Conservation (phyloP, 2,888 invertebrate species). For the Drosophila suboccidentalis region DNA sequence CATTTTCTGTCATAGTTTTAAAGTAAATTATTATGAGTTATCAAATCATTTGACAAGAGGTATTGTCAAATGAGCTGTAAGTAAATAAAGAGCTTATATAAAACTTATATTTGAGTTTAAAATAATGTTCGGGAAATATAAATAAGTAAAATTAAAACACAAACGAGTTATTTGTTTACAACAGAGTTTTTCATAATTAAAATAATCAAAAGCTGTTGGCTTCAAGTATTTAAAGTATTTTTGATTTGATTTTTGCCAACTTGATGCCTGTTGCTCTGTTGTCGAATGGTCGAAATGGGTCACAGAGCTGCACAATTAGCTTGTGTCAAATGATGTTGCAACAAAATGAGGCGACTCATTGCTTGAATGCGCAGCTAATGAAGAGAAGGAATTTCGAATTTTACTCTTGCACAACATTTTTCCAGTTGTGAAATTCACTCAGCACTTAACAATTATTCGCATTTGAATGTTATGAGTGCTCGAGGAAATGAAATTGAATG, state of each 20-base stretch:
- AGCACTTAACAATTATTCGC: conserved; percentile 38
- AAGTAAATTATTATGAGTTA: neutral
- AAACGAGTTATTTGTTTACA: conserved; percentile 1
- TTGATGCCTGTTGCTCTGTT: neutral
- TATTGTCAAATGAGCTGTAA: neutral
- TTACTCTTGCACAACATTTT: conserved; percentile 37
- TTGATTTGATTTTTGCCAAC: conserved; percentile 13
- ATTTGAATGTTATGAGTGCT: conserved; percentile 24
- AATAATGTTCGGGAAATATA: neutral
- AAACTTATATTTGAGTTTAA: neutral
- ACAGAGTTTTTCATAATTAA: conserved; percentile 2
- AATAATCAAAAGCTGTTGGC: conserved; percentile 18
- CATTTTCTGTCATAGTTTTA: neutral
- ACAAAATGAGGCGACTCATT: conserved; percentile 23
- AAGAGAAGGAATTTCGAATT: conserved; percentile 42
- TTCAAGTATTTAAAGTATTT: conserved; percentile 6
- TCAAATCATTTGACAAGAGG: neutral
- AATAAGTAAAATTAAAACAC: neutral
- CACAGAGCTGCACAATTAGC: conserved; percentile 22
- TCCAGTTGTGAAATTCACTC: conserved; percentile 41
- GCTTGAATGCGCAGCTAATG: conserved; percentile 63
- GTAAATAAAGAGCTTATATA: no score
- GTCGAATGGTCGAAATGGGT: conserved; percentile 1
- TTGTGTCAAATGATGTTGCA: conserved; percentile 26
- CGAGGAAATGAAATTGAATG: conserved; percentile 12